Conservation (phyloP, 2,888 invertebrate genomes). For the Heteromyza rotundicornis region DNA sequence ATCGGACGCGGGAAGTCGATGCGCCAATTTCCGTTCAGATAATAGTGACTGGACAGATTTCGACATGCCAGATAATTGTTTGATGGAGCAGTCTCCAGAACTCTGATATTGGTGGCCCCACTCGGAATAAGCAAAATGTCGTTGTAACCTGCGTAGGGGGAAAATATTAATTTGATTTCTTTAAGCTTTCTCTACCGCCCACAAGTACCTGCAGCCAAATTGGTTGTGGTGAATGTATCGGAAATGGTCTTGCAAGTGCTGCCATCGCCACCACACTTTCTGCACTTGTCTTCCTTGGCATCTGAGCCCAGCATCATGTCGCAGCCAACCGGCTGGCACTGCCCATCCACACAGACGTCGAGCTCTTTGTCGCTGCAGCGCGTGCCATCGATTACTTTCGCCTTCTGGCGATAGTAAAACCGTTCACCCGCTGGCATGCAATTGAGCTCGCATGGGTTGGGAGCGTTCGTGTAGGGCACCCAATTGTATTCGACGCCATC, state of each 20-base stretch:
- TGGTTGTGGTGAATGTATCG: slow-evolving; percentile 74
- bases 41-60: slow-evolving; percentile 82
- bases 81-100: slow-evolving; percentile 80
- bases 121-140: slow-evolving; percentile 89
- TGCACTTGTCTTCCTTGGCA: slow-evolving; percentile 86
- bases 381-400: slow-evolving; percentile 84
- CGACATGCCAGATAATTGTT: slow-evolving; percentile 91
- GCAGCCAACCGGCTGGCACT: slow-evolving; percentile 92
- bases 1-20: slow-evolving; percentile 87
- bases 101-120: slow-evolving; percentile 88
- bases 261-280: slow-evolving; percentile 91
- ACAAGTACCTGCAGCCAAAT: slow-evolving; percentile 72
- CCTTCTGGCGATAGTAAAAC: slow-evolving; percentile 87
- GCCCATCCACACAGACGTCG: slow-evolving; percentile 94
- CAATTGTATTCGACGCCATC: slow-evolving; percentile 84
- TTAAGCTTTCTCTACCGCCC: not conserved
- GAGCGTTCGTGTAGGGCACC: slow-evolving; percentile 86
- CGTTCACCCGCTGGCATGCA: slow-evolving; percentile 92
- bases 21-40: slow-evolving; percentile 93
- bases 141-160: slow-evolving; percentile 77
- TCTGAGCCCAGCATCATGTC: slow-evolving; percentile 92
- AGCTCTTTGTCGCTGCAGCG: slow-evolving; percentile 80
- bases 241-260: slow-evolving; percentile 81
- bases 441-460: slow-evolving; percentile 92
- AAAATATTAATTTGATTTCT: not conserved